A percentile compares a stretch with the other conserved stretches of the same genome.
Conservation (phyloP, 1,140 invertebrate species). For the Euwallacea fornicatus region DNA sequence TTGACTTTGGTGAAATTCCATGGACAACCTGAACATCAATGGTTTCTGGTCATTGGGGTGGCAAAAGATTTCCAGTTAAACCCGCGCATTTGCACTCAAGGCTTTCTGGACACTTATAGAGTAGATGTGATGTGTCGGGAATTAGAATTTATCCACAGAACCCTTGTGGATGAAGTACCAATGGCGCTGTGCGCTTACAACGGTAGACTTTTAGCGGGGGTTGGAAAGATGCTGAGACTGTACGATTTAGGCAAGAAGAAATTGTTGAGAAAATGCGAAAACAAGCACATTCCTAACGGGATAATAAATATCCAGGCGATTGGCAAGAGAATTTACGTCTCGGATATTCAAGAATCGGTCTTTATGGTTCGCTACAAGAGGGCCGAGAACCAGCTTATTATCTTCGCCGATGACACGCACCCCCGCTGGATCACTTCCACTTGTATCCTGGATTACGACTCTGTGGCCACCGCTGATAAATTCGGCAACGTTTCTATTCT, state of each 20-base stretch:
- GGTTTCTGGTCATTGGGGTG: slow-evolving; percentile 83
- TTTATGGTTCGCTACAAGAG: slow-evolving; percentile 95
- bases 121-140: slow-evolving; percentile 71
- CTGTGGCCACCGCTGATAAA: slow-evolving; percentile 94
- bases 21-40: slow-evolving; percentile 65
- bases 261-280: slow-evolving; percentile 96
- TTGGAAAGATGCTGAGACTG: slow-evolving; percentile 87
- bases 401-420: slow-evolving; percentile 98
- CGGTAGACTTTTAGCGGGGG: slow-evolving; percentile 87
- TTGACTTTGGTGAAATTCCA: slow-evolving; percentile 69
- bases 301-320: slow-evolving; percentile 92
- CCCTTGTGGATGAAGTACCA: slow-evolving; percentile 92
- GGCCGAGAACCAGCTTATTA: slow-evolving; percentile 95
- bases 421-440: slow-evolving; percentile 94
- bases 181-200: slow-evolving; percentile 89
- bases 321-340: slow-evolving; percentile 91
- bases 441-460: slow-evolving; percentile 94
- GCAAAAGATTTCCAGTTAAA: slow-evolving; percentile 89
- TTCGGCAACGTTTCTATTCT: slow-evolving; percentile 97
- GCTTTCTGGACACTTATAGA: slow-evolving; percentile 87
- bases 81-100: slow-evolving; percentile 76
- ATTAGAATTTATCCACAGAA: slow-evolving; percentile 92
- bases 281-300: slow-evolving; percentile 96
- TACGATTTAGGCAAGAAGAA: slow-evolving; percentile 99
- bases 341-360: slow-evolving; percentile 96